These are phyloP conservation scores for Myiopsitta monachus DNA, from an alignment of 2,113 vertebrate species.

Conservation along the genomic window DNA sequence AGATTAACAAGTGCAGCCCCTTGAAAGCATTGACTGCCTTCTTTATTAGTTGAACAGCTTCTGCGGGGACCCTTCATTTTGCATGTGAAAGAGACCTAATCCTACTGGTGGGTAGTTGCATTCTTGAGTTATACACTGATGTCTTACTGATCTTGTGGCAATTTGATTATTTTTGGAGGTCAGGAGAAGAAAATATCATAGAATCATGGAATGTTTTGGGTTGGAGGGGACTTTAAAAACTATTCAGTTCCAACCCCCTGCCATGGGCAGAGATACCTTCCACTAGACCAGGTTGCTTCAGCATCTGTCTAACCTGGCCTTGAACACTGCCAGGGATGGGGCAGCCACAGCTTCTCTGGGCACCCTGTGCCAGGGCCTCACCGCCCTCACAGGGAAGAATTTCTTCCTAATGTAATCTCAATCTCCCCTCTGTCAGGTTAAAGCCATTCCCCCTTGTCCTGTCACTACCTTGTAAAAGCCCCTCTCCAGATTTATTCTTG, in stretches of 20 bases:
- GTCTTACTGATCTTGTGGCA: background rate
- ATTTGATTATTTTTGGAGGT: background rate
- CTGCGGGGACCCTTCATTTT: background rate
- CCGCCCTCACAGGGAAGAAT: background rate
- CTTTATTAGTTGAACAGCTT: background rate
- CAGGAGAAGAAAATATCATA: background rate
- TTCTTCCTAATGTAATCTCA: background rate
- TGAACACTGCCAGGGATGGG: background rate
- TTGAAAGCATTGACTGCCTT: rapidly evolving
- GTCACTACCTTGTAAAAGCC: background rate
- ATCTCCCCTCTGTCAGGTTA: background rate
- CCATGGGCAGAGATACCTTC: background rate
- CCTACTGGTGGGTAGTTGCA: background rate
- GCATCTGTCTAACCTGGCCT: background rate
- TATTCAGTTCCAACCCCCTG: background rate
- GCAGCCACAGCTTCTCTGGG: background rate
- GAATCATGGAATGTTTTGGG: background rate
- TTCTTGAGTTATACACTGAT: background rate
- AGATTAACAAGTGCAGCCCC: background rate
- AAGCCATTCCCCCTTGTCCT: background rate
- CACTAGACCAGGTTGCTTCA: background rate
- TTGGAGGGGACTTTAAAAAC: background rate
- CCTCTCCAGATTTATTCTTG: background rate
- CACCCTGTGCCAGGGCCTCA: background rate
- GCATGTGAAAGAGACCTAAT: background rate